Evolutionary conservation across 64 coral and sea anemone species (phyloP), one percentile per base, ranked within the genome.

Genomic region (Stichodactyla helianthus): DNA sequence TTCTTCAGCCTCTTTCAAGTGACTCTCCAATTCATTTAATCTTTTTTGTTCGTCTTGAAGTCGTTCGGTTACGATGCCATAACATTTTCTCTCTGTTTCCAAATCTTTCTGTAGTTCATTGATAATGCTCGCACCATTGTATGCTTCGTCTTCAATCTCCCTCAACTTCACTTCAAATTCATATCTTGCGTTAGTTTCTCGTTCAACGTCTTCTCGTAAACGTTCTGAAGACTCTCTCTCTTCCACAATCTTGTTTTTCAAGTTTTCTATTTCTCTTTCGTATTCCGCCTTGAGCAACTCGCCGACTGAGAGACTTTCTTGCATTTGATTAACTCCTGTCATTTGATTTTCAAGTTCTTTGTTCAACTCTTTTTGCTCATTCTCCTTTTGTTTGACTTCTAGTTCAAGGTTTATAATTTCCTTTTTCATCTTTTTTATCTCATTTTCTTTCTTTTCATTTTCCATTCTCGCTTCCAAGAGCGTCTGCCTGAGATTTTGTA

Each of bases 51-150:
- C 90, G 15, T 59, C 60, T 31, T 92, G 84, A 78, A 92, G 85
- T 12, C 90, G 58, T 76, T 86, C 90, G 12, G 84, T 56, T 22
- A 92, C 51, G 67, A 92, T 87, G 6, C 80, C 62, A 50, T 87
- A 92, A 18, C 90, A 92, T 68, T 92, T 92, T 54, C 90, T 51
- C 54, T 92, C 90, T 51, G 90, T 87, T n/a, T 92, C 90, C 52
- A 92, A 57, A 50, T 92, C 90, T 16, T 85, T 82, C 51, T 82
- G 85, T 8, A 92, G 76, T 60, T 92, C 90, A 7, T 92, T 58
- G 4, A 92, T 92, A 44, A 83, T 67, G 4, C 51, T 82, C 7
- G 83, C 74, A 16, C 58, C 87, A 26, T 86, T 63, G 62, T 67
- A 82, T 13, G 64, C 59, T 19, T 86, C 77, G 0, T 83, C 85